Percentiles rank a stretch among this genome's conserved stretches.
phyloP scores from a whole-genome alignment of 1,140 invertebrate species.

The Cepaea nemoralis region DNA sequence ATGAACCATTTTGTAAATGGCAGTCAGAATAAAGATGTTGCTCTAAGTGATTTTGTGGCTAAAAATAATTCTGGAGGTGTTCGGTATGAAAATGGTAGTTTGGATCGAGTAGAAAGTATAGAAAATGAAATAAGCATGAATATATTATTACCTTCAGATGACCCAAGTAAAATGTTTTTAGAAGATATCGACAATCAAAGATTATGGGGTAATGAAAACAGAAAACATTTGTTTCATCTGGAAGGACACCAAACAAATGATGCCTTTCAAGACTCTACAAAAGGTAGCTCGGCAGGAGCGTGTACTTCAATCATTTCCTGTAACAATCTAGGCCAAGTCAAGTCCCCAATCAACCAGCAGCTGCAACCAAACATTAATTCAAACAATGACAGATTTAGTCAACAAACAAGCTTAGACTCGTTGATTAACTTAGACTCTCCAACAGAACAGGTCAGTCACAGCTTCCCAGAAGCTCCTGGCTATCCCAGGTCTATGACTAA shows the following conservation, averaged over 20 bases:
- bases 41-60: neutral
- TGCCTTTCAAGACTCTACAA: neutral
- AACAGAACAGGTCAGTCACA: neutral
- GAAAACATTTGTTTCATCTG: neutral
- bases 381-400: neutral
- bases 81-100: neutral
- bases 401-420: neutral
- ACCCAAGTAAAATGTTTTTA: neutral
- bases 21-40: neutral
- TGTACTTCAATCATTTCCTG: no score
- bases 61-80: neutral
- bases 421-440: neutral
- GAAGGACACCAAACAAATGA: neutral
- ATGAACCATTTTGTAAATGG: neutral
- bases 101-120: neutral
- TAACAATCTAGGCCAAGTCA: no score
- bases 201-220: neutral
- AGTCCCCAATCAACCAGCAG: neutral
- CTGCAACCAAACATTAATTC: neutral
- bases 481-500: neutral
- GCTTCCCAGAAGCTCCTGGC: neutral
- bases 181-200: neutral
- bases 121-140: neutral
- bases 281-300: neutral
- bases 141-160: neutral